A percentile compares a stretch with the other conserved stretches of the same genome.
These are phyloP conservation scores for Achroia grisella DNA, from an alignment of 1,140 invertebrate genomes.

Conservation along the genomic window DNA sequence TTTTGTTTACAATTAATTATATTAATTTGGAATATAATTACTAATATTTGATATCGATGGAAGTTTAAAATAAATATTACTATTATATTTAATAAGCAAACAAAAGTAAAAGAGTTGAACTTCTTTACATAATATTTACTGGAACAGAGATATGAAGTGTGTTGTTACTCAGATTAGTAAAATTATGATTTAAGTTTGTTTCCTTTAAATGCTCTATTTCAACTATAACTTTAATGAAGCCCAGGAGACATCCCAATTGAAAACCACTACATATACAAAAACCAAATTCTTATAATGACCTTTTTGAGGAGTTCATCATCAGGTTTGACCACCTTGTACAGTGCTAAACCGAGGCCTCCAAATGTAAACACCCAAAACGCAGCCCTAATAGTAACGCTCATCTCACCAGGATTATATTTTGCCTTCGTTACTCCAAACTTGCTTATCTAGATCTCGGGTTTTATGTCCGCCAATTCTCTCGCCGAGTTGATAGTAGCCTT, in stretches of 20 bases:
- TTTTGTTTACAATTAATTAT: too few species aligned
- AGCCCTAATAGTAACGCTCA: conserved; percentile 68
- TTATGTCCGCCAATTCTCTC: conserved; percentile 72
- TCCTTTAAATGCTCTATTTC: too few species aligned
- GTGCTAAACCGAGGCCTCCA: conserved; percentile 73
- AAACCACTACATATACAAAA: conserved; percentile 38
- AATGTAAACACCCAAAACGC: conserved; percentile 74
- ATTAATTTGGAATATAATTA: too few species aligned
- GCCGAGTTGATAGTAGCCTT: conserved; percentile 76
- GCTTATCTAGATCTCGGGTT: conserved; percentile 68
- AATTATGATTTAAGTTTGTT: too few species aligned
- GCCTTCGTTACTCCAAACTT: conserved; percentile 68
- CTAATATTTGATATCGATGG: too few species aligned
- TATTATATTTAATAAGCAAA: too few species aligned
- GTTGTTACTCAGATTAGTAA: too few species aligned
- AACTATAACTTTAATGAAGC: too few species aligned
- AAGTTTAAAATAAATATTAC: too few species aligned
- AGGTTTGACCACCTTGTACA: conserved; percentile 72
- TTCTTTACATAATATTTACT: too few species aligned
- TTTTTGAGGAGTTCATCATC: conserved; percentile 71
- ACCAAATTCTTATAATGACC: conserved; percentile 52
- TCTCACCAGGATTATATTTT: conserved; percentile 65
- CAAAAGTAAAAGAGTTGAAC: too few species aligned
- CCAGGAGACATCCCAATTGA: not conserved
- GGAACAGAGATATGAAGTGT: too few species aligned